Conservation (phyloP, 2,113 vertebrate genomes). For the Pollimyrus isidori region DNA sequence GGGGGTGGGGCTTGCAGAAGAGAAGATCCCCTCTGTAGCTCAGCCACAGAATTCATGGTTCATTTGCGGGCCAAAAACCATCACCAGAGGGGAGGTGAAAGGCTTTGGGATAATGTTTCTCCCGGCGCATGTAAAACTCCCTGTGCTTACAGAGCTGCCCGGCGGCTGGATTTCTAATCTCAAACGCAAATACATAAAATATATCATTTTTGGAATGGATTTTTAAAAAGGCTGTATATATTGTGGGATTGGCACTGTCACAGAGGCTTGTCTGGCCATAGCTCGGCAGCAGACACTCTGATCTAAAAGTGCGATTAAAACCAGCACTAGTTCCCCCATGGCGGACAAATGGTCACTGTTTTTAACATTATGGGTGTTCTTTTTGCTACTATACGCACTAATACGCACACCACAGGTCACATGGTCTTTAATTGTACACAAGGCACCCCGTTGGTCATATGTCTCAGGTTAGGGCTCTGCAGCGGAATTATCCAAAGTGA, state of each 20-base stretch:
- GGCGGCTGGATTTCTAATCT: slow-evolving; percentile 1
- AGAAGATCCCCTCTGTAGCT: slow-evolving; percentile 5
- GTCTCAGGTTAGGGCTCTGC: neutral
- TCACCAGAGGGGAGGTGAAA: slow-evolving; percentile 7
- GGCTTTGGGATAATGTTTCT: slow-evolving; percentile 15
- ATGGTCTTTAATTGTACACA: neutral
- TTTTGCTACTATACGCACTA: neutral
- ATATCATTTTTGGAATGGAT: slow-evolving; percentile 13
- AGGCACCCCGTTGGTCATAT: neutral
- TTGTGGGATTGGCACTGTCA: neutral
- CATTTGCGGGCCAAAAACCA: slow-evolving; percentile 4
- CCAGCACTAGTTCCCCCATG: neutral
- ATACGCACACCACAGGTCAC: neutral
- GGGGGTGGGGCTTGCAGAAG: neutral
- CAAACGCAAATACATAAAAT: slow-evolving; percentile 13
- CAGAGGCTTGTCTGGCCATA: neutral
- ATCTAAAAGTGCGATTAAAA: neutral
- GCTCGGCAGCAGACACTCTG: neutral
- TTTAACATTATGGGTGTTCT: neutral
- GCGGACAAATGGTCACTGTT: neutral
- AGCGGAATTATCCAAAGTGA: neutral
- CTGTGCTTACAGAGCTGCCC: slow-evolving; percentile 1
- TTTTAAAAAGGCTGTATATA: neutral
- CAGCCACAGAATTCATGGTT: neutral
- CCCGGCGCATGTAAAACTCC: slow-evolving; percentile 3